Conservation (phyloP, 2,113 vertebrate species). For the Smithornis capensis region DNA sequence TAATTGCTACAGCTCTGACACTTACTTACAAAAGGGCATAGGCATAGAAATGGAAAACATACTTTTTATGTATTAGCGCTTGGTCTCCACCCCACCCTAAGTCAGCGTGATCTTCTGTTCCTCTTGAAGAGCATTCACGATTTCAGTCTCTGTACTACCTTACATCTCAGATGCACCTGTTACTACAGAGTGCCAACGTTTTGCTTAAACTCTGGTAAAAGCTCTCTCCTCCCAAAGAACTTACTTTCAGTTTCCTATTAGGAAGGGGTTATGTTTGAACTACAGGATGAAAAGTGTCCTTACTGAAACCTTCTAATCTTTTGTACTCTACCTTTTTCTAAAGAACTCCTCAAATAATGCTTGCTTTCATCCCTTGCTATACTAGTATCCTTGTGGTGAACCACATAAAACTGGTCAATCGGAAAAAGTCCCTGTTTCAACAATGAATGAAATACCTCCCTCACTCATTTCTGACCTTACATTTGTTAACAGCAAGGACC, state of each 20-base stretch:
- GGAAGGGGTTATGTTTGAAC: not conserved
- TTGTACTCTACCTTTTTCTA: not conserved
- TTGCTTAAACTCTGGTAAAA: not conserved
- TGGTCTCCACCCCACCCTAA: not conserved
- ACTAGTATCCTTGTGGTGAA: not conserved
- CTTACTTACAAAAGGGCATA: not conserved
- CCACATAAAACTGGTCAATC: accelerated
- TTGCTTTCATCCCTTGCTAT: not conserved
- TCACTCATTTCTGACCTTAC: not conserved
- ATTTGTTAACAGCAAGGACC: not conserved
- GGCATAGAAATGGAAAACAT: not conserved
- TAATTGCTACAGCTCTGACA: not conserved
- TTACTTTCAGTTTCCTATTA: too few species aligned
- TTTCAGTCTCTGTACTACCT: not conserved
- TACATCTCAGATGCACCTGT: accelerated
- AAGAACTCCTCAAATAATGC: not conserved
- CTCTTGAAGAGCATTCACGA: not conserved
- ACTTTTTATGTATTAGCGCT: accelerated
- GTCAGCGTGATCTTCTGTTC: not conserved
- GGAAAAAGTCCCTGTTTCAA: not conserved
- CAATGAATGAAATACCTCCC: not conserved
- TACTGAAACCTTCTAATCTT: not conserved
- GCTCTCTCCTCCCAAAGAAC: not conserved
- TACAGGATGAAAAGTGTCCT: not conserved
- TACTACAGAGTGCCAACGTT: not conserved